Conservation (phyloP, 1,140 invertebrate species). For the Anoplophora glabripennis region DNA sequence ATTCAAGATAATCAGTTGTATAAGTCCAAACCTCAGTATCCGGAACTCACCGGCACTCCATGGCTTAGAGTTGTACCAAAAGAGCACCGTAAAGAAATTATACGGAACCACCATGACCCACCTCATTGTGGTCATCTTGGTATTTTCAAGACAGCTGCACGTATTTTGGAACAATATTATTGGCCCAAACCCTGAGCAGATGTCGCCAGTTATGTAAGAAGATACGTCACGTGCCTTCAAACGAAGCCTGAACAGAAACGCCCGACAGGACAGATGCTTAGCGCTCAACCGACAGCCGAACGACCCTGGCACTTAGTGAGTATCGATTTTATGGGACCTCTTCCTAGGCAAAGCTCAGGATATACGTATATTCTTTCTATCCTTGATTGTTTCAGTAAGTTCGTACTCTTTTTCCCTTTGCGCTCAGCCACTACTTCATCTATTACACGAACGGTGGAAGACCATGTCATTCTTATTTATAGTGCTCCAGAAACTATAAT, state of each 20-base stretch:
- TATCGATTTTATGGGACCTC: constrained; percentile 14
- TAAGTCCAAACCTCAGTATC: background rate
- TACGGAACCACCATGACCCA: constrained; percentile 12
- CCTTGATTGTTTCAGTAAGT: constrained; percentile 19
- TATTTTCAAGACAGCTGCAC: constrained; percentile 23
- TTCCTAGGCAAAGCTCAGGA: constrained; percentile 2
- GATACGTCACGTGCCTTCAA: constrained; percentile 4
- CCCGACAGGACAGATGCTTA: constrained; percentile 16
- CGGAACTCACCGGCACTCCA: background rate
- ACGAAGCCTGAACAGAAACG: constrained; percentile 16
- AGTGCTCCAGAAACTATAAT: constrained; percentile 26
- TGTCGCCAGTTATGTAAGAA: constrained; percentile 11
- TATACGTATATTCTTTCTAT: constrained; percentile 15
- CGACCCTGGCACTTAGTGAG: constrained; percentile 19
- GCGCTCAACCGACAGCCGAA: background rate
- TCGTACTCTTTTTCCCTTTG: constrained; percentile 12
- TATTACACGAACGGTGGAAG: constrained; percentile 8
- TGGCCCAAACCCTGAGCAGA: constrained; percentile 19
- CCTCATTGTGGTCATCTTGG: constrained; percentile 28
- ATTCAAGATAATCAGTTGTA: background rate
- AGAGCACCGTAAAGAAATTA: background rate
- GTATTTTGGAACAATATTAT: constrained; percentile 14
- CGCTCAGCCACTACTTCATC: constrained; percentile 6
- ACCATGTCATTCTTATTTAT: constrained; percentile 19
- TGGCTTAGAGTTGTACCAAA: background rate